A percentile compares a stretch with the other conserved stretches of the same genome.
Evolutionary conservation across 2,113 vertebrate species (phyloP).

Genomic region (Rallus limicola): DNA sequence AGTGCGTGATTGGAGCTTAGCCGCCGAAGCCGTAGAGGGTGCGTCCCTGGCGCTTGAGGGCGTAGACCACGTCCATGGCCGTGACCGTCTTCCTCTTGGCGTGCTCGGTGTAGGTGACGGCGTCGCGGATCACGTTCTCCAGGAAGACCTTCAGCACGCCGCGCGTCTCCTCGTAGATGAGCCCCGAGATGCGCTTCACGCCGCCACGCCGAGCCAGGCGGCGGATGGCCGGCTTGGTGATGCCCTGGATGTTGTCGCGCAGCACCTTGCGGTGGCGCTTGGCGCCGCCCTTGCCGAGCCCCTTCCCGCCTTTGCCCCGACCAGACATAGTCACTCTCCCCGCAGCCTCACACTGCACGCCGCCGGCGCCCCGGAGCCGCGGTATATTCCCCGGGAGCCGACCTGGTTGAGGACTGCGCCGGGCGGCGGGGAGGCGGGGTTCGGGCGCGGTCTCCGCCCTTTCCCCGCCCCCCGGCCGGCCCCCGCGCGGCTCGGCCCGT

Average conservation of each 20-base stretch:
- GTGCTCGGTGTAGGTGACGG: slow-evolving; percentile 82
- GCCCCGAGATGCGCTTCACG: slow-evolving; percentile 78
- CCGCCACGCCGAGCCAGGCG: slow-evolving; percentile 30
- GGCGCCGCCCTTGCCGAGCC: slow-evolving; percentile 23
- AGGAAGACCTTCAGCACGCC: slow-evolving; percentile 72
- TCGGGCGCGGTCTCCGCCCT: background rate
- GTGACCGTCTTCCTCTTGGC: slow-evolving; percentile 82
- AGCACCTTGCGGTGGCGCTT: slow-evolving; percentile 76
- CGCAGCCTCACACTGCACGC: background rate
- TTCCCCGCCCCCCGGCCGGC: background rate
- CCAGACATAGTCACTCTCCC: fast-evolving
- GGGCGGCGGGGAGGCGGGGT: background rate
- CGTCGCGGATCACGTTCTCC: slow-evolving; percentile 79
- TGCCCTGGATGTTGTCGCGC: slow-evolving; percentile 76
- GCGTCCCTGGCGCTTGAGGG: slow-evolving; percentile 77
- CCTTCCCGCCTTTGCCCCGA: background rate
- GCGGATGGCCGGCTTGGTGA: slow-evolving; percentile 70
- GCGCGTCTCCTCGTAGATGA: slow-evolving; percentile 81
- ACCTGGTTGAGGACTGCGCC: background rate
- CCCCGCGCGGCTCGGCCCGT: background rate
- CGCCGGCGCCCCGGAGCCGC: fast-evolving
- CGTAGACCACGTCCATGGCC: slow-evolving; percentile 81
- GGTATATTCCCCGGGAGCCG: background rate
- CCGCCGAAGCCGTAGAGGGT: slow-evolving; percentile 71
- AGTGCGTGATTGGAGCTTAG: fast-evolving